Evolutionary conservation across 2,797 vertebrate genomes (phyloP), one percentile per base, ranked within the genome.

Genomic region (Bothrops alternatus): DNA sequence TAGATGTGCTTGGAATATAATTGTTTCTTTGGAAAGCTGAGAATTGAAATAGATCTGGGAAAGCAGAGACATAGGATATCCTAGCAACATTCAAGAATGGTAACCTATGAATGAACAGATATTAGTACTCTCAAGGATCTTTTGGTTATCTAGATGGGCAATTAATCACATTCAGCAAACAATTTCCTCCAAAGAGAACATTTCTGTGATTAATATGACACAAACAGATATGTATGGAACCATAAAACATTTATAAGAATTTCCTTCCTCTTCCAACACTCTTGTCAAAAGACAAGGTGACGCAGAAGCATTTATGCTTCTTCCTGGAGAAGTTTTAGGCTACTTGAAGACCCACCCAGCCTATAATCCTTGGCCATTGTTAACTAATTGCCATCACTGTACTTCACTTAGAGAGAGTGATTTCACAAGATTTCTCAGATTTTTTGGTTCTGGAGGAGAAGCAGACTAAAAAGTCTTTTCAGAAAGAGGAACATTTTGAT

Each of bases 211-310:
- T 94, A 93, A 78, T 55, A 86, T 53, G 60, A 28, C 58, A 23
- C 91, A 94, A 87, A 96, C 93, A 95, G 69, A 85, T 18, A 37
- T 95, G 65, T 90, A 93, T 93, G 94, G 85, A 91, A 14, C 90
- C 2, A 90, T 93, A 47, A 60, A 94, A 60, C 94, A 94, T 96
- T 93, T 93, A 25, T 90, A 90, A 91, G 87, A 53, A 95, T 94
- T 97, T 97, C 96, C 94, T 96, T 95, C 93, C 96, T 95, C 86
- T 93, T 55, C 93, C 85, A 97, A 90, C 96, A 91, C 93, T 55
- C 90, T 93, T 93, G 94, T 88, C 89, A 1, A 91, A 95, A 94
- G 90, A 87, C 58, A 32, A 94, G 3, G 93, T n/a, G 0, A 5
- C 56, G 3, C 42, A 82, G 63, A 93, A 78, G 2, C 53, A 56